phyloP scores from a whole-genome alignment of 2,888 invertebrate genomes.

The Spatulosminthurus flaviceps region DNA sequence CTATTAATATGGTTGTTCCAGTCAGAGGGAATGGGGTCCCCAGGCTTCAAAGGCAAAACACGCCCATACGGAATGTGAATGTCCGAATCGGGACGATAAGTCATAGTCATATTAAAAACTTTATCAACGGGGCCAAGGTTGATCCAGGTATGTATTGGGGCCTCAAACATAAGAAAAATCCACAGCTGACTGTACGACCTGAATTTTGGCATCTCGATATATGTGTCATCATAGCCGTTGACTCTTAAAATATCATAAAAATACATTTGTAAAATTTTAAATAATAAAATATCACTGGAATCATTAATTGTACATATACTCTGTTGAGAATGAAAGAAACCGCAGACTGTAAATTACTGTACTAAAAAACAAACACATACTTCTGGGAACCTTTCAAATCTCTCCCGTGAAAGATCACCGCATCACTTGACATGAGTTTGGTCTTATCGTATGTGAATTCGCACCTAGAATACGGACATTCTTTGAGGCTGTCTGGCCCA shows the following conservation, averaged over 20 bases:
- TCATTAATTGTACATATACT: no score
- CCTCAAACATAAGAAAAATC: constrained; percentile 59
- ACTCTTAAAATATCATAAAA: constrained; percentile 16
- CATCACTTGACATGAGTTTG: constrained; percentile 54
- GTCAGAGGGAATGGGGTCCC: not conserved
- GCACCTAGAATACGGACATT: constrained; percentile 57
- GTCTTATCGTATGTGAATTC: constrained; percentile 56
- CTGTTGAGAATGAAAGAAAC: no score
- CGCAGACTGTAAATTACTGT: no score
- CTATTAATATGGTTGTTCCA: not conserved
- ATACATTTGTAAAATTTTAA: not conserved
- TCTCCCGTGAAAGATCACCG: constrained; percentile 57
- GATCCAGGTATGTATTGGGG: constrained; percentile 57
- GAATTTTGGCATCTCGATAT: constrained; percentile 50
- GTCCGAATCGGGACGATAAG: constrained; percentile 55
- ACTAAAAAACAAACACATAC: no score
- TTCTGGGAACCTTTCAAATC: constrained; percentile 30
- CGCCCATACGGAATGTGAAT: constrained; percentile 58
- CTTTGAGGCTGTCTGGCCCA: constrained; percentile 40
- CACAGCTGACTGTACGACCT: constrained; percentile 54
- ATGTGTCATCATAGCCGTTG: constrained; percentile 30
- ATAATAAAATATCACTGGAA: no score
- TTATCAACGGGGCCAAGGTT: constrained; percentile 54
- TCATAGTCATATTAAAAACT: constrained; percentile 55
- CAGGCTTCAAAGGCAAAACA: constrained; percentile 46